phyloP scores from a whole-genome alignment of 2,113 vertebrate genomes.

The Pelvicachromis taeniatus region DNA sequence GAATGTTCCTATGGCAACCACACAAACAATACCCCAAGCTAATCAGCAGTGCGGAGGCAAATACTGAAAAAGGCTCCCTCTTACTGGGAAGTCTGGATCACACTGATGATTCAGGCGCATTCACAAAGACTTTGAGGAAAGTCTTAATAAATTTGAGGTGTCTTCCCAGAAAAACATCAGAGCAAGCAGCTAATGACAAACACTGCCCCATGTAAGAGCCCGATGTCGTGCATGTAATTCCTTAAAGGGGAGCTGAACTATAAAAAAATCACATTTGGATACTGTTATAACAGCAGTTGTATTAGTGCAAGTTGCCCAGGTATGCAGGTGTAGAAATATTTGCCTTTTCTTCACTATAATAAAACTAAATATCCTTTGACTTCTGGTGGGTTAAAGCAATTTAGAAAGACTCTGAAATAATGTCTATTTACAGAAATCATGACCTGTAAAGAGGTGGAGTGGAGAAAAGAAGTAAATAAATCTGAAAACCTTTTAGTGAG shows the following conservation, averaged over 20 bases:
- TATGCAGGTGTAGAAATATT: rapidly evolving
- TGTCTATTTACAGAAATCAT: background rate
- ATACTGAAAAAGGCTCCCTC: background rate
- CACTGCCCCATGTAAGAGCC: background rate
- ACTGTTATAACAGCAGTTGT: rapidly evolving
- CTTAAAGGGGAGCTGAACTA: background rate
- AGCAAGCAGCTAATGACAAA: background rate
- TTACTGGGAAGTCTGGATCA: background rate
- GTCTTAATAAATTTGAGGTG: background rate
- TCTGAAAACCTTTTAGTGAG: background rate
- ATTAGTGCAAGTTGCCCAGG: background rate
- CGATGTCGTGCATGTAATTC: background rate
- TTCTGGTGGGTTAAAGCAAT: background rate
- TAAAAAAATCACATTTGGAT: background rate
- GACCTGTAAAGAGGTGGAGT: background rate
- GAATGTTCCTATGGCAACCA: constrained; percentile 85
- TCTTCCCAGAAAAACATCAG: background rate
- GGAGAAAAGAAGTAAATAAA: rapidly evolving
- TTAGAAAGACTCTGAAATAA: background rate
- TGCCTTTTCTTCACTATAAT: background rate
- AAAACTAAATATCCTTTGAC: background rate
- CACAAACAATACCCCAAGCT: constrained; percentile 35
- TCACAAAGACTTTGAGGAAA: background rate
- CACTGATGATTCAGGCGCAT: background rate
- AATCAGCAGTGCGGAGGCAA: background rate